phyloP scores from a whole-genome alignment of 2,797 vertebrate species.

The Sphenodon punctatus region DNA sequence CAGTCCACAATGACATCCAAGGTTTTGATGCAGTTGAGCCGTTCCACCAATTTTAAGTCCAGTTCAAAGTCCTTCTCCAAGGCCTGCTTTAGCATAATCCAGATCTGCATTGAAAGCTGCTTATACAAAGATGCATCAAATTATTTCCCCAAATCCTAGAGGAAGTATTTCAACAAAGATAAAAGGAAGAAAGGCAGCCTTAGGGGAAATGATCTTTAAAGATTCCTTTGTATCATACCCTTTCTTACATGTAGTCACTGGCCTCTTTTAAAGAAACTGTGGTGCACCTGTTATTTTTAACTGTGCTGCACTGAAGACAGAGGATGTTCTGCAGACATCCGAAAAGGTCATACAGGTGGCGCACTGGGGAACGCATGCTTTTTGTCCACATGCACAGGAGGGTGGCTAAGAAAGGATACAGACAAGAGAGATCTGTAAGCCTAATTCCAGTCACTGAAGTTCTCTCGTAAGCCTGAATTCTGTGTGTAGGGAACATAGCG shows the following conservation, averaged over 20 bases:
- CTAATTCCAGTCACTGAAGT: conserved; percentile 31
- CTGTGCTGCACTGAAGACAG: not conserved
- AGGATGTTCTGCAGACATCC: not conserved
- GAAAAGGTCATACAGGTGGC: not conserved
- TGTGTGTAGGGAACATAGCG: not conserved
- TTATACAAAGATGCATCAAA: too few species aligned
- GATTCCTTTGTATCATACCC: too few species aligned
- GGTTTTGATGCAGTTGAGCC: too few species aligned
- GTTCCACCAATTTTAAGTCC: too few species aligned
- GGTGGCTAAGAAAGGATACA: conserved; percentile 26
- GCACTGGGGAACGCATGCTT: not conserved
- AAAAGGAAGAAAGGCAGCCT: not conserved
- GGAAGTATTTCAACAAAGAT: not conserved
- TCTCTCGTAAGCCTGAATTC: conserved; percentile 1
- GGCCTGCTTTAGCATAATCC: too few species aligned
- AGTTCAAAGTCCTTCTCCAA: too few species aligned
- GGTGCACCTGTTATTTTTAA: conserved; percentile 21
- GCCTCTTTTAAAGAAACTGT: not conserved
- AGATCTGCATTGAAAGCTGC: too few species aligned
- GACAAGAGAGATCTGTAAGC: conserved; percentile 33
- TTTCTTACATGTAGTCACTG: not conserved
- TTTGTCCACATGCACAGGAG: too few species aligned
- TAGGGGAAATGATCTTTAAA: not conserved
- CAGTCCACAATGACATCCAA: too few species aligned
- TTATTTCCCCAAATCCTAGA: too few species aligned